Conservation (phyloP, 2,113 vertebrate genomes). For the Atherinomorus stipes region DNA sequence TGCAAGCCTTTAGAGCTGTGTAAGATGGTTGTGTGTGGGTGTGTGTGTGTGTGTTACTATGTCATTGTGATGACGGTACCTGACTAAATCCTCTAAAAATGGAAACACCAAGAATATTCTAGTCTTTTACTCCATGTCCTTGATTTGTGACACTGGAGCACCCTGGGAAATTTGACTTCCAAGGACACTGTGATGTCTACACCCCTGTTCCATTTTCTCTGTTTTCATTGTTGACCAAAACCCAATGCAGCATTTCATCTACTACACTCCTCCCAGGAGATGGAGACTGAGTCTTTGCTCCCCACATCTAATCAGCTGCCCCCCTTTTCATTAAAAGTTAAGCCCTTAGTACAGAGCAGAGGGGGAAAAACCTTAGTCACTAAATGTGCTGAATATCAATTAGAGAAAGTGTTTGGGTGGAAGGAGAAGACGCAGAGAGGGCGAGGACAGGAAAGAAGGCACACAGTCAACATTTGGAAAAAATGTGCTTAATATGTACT, state of each 20-base stretch:
- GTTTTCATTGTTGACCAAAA: constrained; percentile 67
- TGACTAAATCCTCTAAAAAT: constrained; percentile 44
- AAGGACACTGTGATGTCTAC: constrained; percentile 63
- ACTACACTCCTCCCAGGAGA: constrained; percentile 67
- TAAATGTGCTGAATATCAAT: constrained; percentile 65
- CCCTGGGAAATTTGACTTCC: constrained; percentile 74
- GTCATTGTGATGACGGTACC: constrained; percentile 34
- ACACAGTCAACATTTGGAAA: background rate
- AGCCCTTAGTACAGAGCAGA: constrained; percentile 44
- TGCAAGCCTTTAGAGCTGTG: constrained; percentile 11
- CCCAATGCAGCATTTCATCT: constrained; percentile 47
- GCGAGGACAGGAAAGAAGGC: constrained; percentile 1
- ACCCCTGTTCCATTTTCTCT: constrained; percentile 25
- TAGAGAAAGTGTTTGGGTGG: constrained; percentile 31
- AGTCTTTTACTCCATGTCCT: constrained; percentile 52
- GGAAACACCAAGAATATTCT: constrained; percentile 36
- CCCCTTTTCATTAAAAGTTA: constrained; percentile 66
- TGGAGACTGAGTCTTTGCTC: constrained; percentile 54
- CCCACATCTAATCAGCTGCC: constrained; percentile 66
- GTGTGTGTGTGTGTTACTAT: constrained; percentile 9
- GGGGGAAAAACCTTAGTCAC: constrained; percentile 46
- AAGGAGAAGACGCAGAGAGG: constrained; percentile 5
- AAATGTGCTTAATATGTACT: background rate
- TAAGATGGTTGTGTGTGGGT: constrained; percentile 10
- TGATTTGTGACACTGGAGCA: constrained; percentile 67